A percentile compares a stretch with the other conserved stretches of the same genome.
Evolutionary conservation across 2,113 vertebrate species (phyloP).

Genomic region (Syrmaticus mikado): DNA sequence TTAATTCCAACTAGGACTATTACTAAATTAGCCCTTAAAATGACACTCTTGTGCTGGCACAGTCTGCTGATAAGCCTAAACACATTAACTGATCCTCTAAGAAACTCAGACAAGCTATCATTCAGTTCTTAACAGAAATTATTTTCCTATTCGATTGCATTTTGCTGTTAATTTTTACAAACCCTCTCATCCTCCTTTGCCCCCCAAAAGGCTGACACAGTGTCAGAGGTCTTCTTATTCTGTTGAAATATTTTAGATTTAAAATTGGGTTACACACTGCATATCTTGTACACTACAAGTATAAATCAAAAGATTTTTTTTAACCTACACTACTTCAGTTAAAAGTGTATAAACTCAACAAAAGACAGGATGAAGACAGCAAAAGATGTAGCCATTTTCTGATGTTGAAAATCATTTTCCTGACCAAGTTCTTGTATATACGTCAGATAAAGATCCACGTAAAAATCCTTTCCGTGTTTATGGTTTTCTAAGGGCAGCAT

Average conservation of each 20-base stretch:
- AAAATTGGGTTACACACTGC: not conserved
- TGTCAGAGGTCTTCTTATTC: not conserved
- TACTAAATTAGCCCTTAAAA: slow-evolving; percentile 61
- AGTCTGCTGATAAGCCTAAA: slow-evolving; percentile 45
- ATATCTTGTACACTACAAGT: not conserved
- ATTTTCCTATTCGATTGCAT: not conserved
- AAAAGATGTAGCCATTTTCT: not conserved
- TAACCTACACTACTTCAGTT: not conserved
- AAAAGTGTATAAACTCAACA: not conserved
- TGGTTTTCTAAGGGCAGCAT: not conserved
- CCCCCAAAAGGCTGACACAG: not conserved
- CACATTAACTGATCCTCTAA: not conserved
- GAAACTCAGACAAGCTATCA: not conserved
- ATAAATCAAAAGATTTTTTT: not conserved
- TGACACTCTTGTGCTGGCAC: slow-evolving; percentile 6
- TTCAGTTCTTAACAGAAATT: slow-evolving; percentile 28
- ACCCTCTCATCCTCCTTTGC: not conserved
- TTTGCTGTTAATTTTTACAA: not conserved
- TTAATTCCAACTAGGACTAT: slow-evolving; percentile 59
- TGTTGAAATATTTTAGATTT: not conserved
- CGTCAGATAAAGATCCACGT: not conserved
- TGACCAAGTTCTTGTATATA: not conserved
- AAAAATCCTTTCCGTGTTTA: not conserved
- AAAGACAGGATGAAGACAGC: not conserved
- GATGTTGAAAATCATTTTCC: not conserved